Evolutionary conservation across 2,797 vertebrate species (phyloP).

Genomic region (Bovichtus variegatus): DNA sequence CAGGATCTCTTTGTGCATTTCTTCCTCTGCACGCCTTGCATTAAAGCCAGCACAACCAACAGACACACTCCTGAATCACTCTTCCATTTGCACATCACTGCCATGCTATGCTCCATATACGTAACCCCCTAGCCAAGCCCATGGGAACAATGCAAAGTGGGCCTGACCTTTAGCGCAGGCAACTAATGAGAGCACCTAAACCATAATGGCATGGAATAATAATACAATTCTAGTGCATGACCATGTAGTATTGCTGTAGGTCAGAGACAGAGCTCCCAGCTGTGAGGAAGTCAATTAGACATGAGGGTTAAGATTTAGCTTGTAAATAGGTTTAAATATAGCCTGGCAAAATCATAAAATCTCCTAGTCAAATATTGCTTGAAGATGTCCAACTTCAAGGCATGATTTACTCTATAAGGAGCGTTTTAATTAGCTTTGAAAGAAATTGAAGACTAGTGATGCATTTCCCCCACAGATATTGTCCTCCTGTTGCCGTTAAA

Average conservation of each 20-base stretch:
- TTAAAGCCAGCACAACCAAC: neutral
- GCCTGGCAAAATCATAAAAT: slow-evolving; percentile 40
- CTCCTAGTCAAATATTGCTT: slow-evolving; percentile 13
- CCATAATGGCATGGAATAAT: slow-evolving; percentile 25
- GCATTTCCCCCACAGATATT: neutral
- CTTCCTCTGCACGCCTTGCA: neutral
- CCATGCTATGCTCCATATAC: neutral
- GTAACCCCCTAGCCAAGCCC: slow-evolving; percentile 1
- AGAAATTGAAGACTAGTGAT: slow-evolving; percentile 1
- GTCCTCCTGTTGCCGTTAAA: slow-evolving; percentile 12
- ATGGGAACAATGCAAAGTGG: slow-evolving; percentile 6
- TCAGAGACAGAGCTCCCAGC: slow-evolving; percentile 35
- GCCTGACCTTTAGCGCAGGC: slow-evolving; percentile 59
- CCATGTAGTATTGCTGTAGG: slow-evolving; percentile 44
- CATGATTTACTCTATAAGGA: slow-evolving; percentile 15
- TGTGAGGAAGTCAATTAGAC: slow-evolving; percentile 66
- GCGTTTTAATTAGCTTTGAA: slow-evolving; percentile 21
- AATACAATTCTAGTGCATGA: slow-evolving; percentile 10
- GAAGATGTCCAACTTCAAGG: slow-evolving; percentile 9
- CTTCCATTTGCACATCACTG: slow-evolving; percentile 1
- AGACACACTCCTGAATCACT: neutral
- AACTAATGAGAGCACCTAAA: slow-evolving; percentile 32
- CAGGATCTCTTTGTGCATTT: neutral
- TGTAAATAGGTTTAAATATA: slow-evolving; percentile 50
- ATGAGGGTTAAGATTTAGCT: slow-evolving; percentile 14